Conservation (phyloP, 2,888 invertebrate genomes). For the Synergus japonicus region DNA sequence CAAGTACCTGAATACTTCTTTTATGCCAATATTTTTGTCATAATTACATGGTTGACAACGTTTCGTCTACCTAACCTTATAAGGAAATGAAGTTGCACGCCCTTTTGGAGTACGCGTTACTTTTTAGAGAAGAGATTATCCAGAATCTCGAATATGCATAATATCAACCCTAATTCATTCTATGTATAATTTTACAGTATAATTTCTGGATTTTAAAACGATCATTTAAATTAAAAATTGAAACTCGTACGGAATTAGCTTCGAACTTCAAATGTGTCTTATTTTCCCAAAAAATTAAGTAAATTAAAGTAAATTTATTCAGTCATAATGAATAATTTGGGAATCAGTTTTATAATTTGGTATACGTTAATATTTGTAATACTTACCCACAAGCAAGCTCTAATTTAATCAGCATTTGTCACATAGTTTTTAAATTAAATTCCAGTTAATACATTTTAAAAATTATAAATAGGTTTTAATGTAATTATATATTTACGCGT, state of each 20-base stretch:
- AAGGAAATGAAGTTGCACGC: conserved; percentile 46
- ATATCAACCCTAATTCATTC: too few species aligned
- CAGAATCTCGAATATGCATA: neutral
- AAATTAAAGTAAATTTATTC: too few species aligned
- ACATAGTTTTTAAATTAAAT: neutral
- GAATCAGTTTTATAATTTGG: neutral
- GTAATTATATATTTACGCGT: neutral
- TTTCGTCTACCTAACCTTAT: conserved; percentile 51
- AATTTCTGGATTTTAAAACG: too few species aligned
- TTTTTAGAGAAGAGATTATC: neutral
- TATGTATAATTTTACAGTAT: too few species aligned
- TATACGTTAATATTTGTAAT: neutral
- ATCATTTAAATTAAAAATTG: too few species aligned
- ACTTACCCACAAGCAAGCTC: neutral
- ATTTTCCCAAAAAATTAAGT: too few species aligned
- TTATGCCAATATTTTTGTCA: neutral
- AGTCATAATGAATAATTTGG: too few species aligned
- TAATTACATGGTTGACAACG: neutral
- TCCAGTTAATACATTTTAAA: neutral
- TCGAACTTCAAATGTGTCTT: too few species aligned
- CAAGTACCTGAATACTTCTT: neutral
- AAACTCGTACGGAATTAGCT: too few species aligned
- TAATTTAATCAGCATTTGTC: neutral
- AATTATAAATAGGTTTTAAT: neutral
- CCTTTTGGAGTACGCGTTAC: conserved; percentile 9